phyloP scores from a whole-genome alignment of 2,888 invertebrate species.

The Tinea semifulvella region DNA sequence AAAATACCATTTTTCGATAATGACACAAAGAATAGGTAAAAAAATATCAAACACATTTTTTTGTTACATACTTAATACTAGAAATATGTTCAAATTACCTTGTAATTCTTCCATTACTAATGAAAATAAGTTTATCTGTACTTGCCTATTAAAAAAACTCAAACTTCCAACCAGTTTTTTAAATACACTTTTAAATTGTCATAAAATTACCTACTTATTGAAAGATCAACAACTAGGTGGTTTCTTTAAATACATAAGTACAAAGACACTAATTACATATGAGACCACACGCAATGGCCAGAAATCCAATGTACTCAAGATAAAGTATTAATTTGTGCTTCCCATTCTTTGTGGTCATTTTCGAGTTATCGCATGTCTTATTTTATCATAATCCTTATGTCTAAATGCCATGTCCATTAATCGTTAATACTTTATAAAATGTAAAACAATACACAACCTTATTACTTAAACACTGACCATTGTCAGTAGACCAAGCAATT shows the following conservation, averaged over 20 bases:
- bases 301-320: constrained; percentile 9
- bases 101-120: too few species aligned
- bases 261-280: constrained; percentile 11
- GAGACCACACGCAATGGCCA: constrained; percentile 11
- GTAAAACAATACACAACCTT: constrained; percentile 1
- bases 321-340: constrained; percentile 9
- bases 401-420: constrained; percentile 4
- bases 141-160: too few species aligned
- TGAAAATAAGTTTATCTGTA: too few species aligned
- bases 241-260: constrained; percentile 11
- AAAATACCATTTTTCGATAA: too few species aligned
- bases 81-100: too few species aligned
- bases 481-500: background rate
- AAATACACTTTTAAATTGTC: background rate
- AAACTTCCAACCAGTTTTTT: constrained; percentile 2
- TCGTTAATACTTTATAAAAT: constrained; percentile 2
- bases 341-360: constrained; percentile 7
- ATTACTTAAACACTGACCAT: background rate
- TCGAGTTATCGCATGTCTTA: constrained; percentile 4
- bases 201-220: constrained; percentile 8
- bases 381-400: constrained; percentile 11
- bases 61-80: too few species aligned
- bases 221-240: constrained; percentile 8
- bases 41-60: too few species aligned
- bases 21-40: too few species aligned